These are phyloP conservation scores for Semotilus atromaculatus DNA, from an alignment of 2,797 vertebrate species.

Conservation along the genomic window DNA sequence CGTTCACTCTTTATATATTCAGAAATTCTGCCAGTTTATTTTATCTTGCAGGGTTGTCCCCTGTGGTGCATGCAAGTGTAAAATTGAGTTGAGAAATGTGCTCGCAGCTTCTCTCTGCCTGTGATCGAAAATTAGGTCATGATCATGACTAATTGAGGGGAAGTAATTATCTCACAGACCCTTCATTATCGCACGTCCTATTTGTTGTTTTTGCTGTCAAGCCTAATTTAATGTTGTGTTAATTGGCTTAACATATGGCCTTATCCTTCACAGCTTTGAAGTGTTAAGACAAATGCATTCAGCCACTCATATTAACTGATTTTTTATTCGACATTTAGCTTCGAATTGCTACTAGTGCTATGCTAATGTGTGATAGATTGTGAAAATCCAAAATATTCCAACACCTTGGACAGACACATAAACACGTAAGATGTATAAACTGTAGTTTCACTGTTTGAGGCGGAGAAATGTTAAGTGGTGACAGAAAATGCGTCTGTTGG, in stretches of 20 bases:
- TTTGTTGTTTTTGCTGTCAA: slow-evolving; percentile 64
- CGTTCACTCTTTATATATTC: slow-evolving; percentile 7
- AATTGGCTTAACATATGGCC: slow-evolving; percentile 46
- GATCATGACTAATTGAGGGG: slow-evolving; percentile 62
- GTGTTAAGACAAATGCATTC: slow-evolving; percentile 17
- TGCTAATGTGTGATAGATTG: slow-evolving; percentile 1
- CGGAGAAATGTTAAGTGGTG: too few relatives aligned
- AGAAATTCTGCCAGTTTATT: slow-evolving; percentile 28
- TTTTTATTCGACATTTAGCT: neutral
- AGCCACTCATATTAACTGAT: neutral
- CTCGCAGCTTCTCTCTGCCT: slow-evolving; percentile 46
- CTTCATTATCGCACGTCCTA: slow-evolving; percentile 55
- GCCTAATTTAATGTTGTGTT: slow-evolving; percentile 56
- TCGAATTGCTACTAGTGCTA: neutral
- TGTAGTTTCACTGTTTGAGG: too few relatives aligned
- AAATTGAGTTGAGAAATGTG: slow-evolving; percentile 49
- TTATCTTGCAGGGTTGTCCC: slow-evolving; percentile 18
- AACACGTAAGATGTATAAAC: too few relatives aligned
- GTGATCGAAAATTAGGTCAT: slow-evolving; percentile 65
- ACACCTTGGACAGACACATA: too few relatives aligned
- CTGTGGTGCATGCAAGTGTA: slow-evolving; percentile 41
- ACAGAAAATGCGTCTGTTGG: too few relatives aligned
- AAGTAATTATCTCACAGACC: slow-evolving; percentile 68
- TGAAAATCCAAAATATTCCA: slow-evolving; percentile 7
- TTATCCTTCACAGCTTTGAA: slow-evolving; percentile 34